These are phyloP conservation scores for Bostrychus sinensis DNA, from an alignment of 2,113 vertebrate genomes.

Conservation along the genomic window DNA sequence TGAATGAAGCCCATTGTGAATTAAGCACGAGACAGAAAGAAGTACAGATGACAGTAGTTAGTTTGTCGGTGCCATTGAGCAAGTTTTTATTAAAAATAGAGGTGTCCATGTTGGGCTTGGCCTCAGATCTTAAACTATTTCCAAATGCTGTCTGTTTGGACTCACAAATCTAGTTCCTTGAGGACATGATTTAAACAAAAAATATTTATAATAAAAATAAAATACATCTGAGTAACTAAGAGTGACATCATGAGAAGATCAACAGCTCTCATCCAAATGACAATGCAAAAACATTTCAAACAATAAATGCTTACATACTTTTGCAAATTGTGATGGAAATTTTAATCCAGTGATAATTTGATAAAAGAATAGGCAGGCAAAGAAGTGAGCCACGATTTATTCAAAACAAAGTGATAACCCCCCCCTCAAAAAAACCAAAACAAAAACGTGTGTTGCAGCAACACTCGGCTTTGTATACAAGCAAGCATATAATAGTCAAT, in stretches of 20 bases:
- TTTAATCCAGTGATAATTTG: background rate
- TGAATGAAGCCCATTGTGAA: too few relatives aligned
- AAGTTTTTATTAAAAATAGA: conserved; percentile 11
- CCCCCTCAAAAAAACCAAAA: background rate
- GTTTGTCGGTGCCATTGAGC: background rate
- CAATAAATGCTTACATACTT: conserved; percentile 1
- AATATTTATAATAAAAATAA: background rate
- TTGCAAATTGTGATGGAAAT: background rate
- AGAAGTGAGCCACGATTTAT: too few relatives aligned
- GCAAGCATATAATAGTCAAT: too few relatives aligned
- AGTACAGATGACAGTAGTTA: too few relatives aligned
- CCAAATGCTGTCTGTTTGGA: background rate
- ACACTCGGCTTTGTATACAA: background rate
- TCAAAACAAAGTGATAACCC: background rate
- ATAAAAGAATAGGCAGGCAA: too few relatives aligned
- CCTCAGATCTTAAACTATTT: background rate
- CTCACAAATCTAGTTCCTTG: background rate
- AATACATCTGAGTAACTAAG: background rate
- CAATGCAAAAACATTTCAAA: background rate
- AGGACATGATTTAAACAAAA: background rate
- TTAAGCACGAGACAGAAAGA: too few relatives aligned
- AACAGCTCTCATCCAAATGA: background rate
- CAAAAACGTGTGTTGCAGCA: background rate
- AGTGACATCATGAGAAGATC: background rate
- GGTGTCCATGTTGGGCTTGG: background rate